phyloP scores from a whole-genome alignment of 2,113 vertebrate genomes.

The Esox niger region DNA sequence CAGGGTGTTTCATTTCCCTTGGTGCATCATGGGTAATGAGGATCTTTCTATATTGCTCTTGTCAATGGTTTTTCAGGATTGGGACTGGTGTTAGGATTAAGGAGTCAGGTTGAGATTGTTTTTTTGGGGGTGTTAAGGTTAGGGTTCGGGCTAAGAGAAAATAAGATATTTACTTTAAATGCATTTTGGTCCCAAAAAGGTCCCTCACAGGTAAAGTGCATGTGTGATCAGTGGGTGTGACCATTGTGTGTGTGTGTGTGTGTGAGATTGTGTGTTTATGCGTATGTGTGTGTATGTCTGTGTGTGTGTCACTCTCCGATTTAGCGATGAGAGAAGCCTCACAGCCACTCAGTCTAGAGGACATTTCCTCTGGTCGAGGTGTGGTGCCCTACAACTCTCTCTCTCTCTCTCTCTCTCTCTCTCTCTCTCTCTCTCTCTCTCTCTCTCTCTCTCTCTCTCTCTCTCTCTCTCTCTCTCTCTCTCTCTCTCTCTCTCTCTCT shows the following conservation, averaged over 20 bases:
- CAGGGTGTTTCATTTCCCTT: no score
- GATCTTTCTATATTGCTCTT: no score
- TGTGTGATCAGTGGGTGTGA: constrained; percentile 14
- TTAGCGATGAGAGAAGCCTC: constrained; percentile 13
- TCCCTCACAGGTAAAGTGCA: no score
- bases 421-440: no score
- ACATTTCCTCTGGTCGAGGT: constrained; percentile 76
- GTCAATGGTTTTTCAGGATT: no score
- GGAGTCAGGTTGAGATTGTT: neutral
- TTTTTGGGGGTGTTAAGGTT: no score
- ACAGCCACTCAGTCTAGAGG: constrained; percentile 56
- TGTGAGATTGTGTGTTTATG: constrained; percentile 13
- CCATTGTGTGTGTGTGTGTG: constrained; percentile 14
- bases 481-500: neutral
- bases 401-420: no score
- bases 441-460: neutral
- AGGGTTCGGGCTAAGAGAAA: no score
- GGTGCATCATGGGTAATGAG: no score
- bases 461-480: neutral
- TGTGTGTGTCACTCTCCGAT: constrained; percentile 6
- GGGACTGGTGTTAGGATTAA: no score
- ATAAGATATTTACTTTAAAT: no score
- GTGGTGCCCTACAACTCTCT: constrained; percentile 61
- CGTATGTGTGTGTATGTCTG: constrained; percentile 1
- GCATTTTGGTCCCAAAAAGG: no score